These are phyloP conservation scores for Hoplias malabaricus DNA, from an alignment of 2,113 vertebrate species.

Conservation along the genomic window DNA sequence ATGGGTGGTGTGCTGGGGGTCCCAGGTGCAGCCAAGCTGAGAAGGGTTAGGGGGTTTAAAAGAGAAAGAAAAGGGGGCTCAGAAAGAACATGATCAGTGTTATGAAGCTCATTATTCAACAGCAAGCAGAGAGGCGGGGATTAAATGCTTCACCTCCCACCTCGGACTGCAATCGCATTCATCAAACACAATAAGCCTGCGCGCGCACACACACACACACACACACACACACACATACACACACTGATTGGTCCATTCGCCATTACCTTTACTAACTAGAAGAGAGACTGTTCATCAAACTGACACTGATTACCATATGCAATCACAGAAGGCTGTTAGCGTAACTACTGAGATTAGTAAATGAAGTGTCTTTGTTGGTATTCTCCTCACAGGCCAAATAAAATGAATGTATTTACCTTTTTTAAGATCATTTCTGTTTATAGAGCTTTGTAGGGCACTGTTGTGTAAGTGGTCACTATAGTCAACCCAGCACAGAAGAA, in stretches of 20 bases:
- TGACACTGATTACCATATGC: conserved; percentile 22
- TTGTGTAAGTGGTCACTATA: background rate
- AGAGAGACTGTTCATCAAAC: conserved; percentile 33
- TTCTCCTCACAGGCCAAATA: background rate
- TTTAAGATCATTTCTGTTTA: conserved; percentile 1
- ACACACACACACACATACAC: conserved; percentile 10
- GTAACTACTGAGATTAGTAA: background rate
- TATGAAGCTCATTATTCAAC: conserved; percentile 48
- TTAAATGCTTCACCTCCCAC: conserved; percentile 30
- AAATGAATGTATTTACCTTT: background rate
- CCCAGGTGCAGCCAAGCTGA: conserved; percentile 47
- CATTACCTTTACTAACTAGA: background rate
- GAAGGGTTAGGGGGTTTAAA: background rate
- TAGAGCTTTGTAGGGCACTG: background rate
- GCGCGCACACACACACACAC: conserved; percentile 9
- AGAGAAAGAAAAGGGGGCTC: background rate
- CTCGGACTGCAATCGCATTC: background rate
- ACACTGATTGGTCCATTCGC: conserved; percentile 25
- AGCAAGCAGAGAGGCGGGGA: conserved; percentile 6
- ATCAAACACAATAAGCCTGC: conserved; percentile 31
- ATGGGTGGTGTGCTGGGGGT: background rate
- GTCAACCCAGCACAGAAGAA: too few relatives aligned
- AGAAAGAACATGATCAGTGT: conserved; percentile 21
- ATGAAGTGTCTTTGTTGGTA: background rate
- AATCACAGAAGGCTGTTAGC: background rate